These are phyloP conservation scores for Carettochelys insculpta DNA, from an alignment of 2,113 vertebrate genomes.

Conservation along the genomic window DNA sequence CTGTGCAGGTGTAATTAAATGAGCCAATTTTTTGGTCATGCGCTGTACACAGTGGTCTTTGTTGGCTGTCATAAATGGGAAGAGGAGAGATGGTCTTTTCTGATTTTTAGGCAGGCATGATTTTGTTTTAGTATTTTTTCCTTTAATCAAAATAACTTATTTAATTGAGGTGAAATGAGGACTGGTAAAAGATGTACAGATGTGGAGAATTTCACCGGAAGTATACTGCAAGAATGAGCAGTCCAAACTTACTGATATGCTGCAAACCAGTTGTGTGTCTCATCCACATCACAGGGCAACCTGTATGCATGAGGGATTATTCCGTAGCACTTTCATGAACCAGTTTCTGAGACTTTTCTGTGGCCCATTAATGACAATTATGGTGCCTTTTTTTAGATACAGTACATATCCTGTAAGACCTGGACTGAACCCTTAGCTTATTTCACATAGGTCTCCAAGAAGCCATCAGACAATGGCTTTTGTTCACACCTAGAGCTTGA, in stretches of 20 bases:
- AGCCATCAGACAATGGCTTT: background rate
- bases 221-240: constrained; percentile 47
- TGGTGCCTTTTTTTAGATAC: background rate
- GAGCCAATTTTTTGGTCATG: constrained; percentile 36
- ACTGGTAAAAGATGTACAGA: constrained; percentile 63
- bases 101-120: background rate
- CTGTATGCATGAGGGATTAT: background rate
- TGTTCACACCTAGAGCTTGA: background rate
- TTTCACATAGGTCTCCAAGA: background rate
- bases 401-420: background rate
- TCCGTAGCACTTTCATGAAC: constrained; percentile 14
- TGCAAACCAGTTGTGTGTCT: constrained; percentile 16
- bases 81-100: background rate
- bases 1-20: constrained; percentile 68
- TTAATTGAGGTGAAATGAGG: constrained; percentile 54
- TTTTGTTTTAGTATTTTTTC: background rate
- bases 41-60: constrained; percentile 1
- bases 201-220: constrained; percentile 51
- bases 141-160: constrained; percentile 48
- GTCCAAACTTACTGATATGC: constrained; percentile 30
- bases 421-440: background rate
- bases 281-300: constrained; percentile 27
- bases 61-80: background rate
- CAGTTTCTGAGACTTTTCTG: constrained; percentile 10
- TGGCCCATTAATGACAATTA: background rate